A percentile compares a stretch with the other conserved stretches of the same genome.
phyloP scores from a whole-genome alignment of 2,797 vertebrate genomes.

The Orestias chungarensis region DNA sequence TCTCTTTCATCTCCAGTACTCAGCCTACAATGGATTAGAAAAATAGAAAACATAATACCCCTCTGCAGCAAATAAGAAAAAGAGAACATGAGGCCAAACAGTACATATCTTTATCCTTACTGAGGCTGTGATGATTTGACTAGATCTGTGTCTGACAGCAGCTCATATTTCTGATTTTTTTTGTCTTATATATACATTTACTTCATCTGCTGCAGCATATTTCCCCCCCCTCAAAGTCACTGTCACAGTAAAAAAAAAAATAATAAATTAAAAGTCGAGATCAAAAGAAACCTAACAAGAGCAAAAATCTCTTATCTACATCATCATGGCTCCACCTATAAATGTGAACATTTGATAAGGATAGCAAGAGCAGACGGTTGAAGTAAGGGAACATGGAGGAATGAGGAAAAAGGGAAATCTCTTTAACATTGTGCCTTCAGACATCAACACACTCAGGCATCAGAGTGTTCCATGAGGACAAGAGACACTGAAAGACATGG shows the following conservation, averaged over 20 bases:
- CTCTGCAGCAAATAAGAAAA: slow-evolving; percentile 20
- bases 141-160: slow-evolving; percentile 60
- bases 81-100: slow-evolving; percentile 38
- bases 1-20: slow-evolving; percentile 61
- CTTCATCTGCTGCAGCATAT: slow-evolving; percentile 68
- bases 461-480: slow-evolving; percentile 66
- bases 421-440: slow-evolving; percentile 66
- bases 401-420: slow-evolving; percentile 48
- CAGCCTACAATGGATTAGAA: slow-evolving; percentile 70
- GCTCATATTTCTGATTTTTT: slow-evolving; percentile 58
- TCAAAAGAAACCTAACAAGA: slow-evolving; percentile 75
- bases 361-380: slow-evolving; percentile 15
- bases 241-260: slow-evolving; percentile 61
- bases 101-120: slow-evolving; percentile 55
- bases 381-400: slow-evolving; percentile 20
- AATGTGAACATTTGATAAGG: slow-evolving; percentile 65
- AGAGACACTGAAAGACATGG: slow-evolving; percentile 64
- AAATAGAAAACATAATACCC: slow-evolving; percentile 69
- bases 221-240: slow-evolving; percentile 72
- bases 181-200: slow-evolving; percentile 44
- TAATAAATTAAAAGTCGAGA: slow-evolving; percentile 70
- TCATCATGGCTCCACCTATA: slow-evolving; percentile 71
- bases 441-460: slow-evolving; percentile 67
- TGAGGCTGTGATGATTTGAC: slow-evolving; percentile 58
- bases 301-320: slow-evolving; percentile 78